These are phyloP conservation scores for Danio tinwini DNA, from an alignment of 2,797 vertebrate species.

Conservation along the genomic window DNA sequence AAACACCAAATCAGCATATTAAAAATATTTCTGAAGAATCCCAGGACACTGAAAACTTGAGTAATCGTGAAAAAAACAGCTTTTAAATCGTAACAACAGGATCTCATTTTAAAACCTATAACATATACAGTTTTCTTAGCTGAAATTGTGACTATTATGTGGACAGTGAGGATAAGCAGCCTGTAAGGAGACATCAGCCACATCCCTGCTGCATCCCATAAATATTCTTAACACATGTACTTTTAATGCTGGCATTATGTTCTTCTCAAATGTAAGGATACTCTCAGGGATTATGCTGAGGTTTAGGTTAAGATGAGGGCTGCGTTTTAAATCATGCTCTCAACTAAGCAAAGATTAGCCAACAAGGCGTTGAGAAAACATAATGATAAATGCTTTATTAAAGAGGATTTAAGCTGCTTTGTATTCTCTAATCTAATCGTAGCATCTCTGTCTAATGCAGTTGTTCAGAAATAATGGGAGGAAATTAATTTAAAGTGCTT, in stretches of 20 bases:
- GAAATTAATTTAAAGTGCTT: neutral
- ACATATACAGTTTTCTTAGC: neutral
- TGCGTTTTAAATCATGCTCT: neutral
- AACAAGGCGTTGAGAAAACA: neutral
- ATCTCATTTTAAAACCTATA: neutral
- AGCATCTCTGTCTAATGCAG: conserved; percentile 11
- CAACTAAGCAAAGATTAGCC: conserved; percentile 14
- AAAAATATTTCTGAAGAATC: neutral
- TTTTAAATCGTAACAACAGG: neutral
- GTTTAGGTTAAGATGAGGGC: conserved; percentile 6
- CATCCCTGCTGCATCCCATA: neutral
- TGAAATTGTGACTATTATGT: neutral
- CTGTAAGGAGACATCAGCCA: neutral
- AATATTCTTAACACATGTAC: conserved; percentile 10
- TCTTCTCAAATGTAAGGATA: neutral
- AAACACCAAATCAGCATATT: neutral
- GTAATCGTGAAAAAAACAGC: too few relatives aligned
- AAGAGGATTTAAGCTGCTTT: conserved; percentile 1
- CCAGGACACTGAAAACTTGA: neutral
- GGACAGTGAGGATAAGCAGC: neutral
- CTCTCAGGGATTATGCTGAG: neutral
- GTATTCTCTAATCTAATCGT: neutral
- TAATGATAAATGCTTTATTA: conserved; percentile 31
- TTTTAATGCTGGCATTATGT: conserved; percentile 2
- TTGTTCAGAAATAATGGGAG: conserved; percentile 17